phyloP scores from a whole-genome alignment of 1,140 invertebrate species.

The Acyrthosiphon pisum region DNA sequence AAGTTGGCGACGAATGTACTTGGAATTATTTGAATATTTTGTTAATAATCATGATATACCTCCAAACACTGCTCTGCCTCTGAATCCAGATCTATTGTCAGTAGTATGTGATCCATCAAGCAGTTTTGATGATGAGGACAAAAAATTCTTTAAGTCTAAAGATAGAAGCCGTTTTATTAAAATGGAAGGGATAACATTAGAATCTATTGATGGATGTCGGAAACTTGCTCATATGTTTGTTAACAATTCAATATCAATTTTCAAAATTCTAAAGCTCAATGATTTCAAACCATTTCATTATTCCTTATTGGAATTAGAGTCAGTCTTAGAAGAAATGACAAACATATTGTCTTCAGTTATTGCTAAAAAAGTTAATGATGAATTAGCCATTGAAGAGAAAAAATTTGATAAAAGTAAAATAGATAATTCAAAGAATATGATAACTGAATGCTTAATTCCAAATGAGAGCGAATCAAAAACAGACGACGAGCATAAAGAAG shows the following conservation, averaged over 20 bases:
- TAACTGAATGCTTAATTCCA: background rate
- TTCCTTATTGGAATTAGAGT: conserved; percentile 28
- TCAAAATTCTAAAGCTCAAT: conserved; percentile 17
- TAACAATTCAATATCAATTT: conserved; percentile 33
- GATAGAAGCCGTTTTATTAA: background rate
- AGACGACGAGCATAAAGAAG: conserved; percentile 33
- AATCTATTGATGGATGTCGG: background rate
- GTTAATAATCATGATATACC: conserved; percentile 38
- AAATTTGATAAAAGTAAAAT: background rate
- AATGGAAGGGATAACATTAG: conserved; percentile 25
- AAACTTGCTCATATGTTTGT: conserved; percentile 30
- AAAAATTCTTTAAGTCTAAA: background rate
- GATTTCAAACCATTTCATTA: conserved; percentile 18
- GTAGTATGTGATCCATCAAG: conserved; percentile 12
- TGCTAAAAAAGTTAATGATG: conserved; percentile 36
- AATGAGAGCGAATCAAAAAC: conserved; percentile 32
- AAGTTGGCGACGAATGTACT: conserved; percentile 58
- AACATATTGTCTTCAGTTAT: conserved; percentile 27
- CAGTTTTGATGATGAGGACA: conserved; percentile 8
- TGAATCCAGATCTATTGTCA: background rate
- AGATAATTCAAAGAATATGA: background rate
- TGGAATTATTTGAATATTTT: conserved; percentile 53
- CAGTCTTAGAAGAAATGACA: conserved; percentile 3
- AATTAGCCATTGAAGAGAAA: background rate
- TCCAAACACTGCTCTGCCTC: conserved; percentile 7